Evolutionary conservation across 2,113 vertebrate species (phyloP).

Genomic region (Onychostoma macrolepis): DNA sequence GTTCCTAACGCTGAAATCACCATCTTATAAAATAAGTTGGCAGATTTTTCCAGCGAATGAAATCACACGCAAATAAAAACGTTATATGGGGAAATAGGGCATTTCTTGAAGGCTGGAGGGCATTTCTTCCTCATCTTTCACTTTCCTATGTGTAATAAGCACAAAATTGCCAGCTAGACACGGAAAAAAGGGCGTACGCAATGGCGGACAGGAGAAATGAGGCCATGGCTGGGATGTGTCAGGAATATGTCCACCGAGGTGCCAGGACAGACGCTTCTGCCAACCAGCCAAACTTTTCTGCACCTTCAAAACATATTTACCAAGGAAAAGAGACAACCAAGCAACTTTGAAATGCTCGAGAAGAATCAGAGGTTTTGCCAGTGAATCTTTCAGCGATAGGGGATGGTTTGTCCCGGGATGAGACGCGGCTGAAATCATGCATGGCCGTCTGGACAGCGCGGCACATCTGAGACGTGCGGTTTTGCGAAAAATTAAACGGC

Average conservation of each 20-base stretch:
- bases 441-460: not conserved
- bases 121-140: constrained; percentile 21
- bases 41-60: not conserved
- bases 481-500: constrained; percentile 18
- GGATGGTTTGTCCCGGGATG: not conserved
- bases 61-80: not conserved
- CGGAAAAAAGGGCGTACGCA: not conserved
- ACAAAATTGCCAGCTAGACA: constrained; percentile 6
- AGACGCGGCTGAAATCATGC: constrained; percentile 23
- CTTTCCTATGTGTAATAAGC: constrained; percentile 2
- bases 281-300: constrained; percentile 40
- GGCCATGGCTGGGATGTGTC: constrained; percentile 46
- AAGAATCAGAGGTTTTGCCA: not conserved
- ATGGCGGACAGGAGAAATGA: constrained; percentile 32
- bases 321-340: constrained; percentile 53
- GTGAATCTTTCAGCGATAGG: not conserved
- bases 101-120: not conserved
- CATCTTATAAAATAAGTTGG: not conserved
- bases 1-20: not conserved
- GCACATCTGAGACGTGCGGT: not conserved
- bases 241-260: constrained; percentile 55
- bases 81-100: not conserved
- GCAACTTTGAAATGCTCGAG: constrained; percentile 47
- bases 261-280: constrained; percentile 58
- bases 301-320: constrained; percentile 45